Evolutionary conservation across 2,113 vertebrate genomes (phyloP), one percentile per base, ranked within the genome.

Genomic region (Calypte anna): DNA sequence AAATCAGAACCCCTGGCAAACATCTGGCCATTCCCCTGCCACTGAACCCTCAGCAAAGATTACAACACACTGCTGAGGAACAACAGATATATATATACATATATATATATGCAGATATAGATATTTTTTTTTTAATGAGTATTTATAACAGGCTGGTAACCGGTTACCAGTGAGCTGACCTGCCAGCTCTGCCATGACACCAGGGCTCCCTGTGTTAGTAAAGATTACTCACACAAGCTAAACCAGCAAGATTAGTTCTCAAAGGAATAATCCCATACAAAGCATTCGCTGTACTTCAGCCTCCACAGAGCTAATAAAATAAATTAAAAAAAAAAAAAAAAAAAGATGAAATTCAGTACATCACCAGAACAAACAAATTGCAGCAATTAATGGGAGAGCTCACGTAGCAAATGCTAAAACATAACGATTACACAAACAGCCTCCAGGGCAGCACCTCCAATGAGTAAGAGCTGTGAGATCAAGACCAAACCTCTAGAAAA

Each of bases 401-500:
- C 83, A 11, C 16, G 80, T 66, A 92, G 93, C 92, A 82, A 94
- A 78, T 23, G 86, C 79, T 95, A 91, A 92, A 96, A 91, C 89
- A 69, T 59, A 74, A 91, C 14, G 82, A 94, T 73, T 82, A 72
- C 83, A 86, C 92, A 75, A 91, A 88, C 68, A 81, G 82, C 30
- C 2, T 27, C 14, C 21, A 5, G 91, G 88, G 64, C 78, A 82
- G 90, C 93, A 75, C 27, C 31, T 72, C 54, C 3, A 57, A 3
- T 3, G 48, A 90, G 21, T 10, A 30, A 38, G 82, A 88, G 82
- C 80, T 69, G 57, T 73, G 36, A 86, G 57, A 93, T 48, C 72
- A 57, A 67, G 68, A 90, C 88, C 81, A 84, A 94, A 97, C 96
- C 96, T 90, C 94, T 93, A 85, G 86, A 96, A 97, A 97, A 97